phyloP scores from a whole-genome alignment of 2,113 vertebrate species.

The Crotophaga sulcirostris region DNA sequence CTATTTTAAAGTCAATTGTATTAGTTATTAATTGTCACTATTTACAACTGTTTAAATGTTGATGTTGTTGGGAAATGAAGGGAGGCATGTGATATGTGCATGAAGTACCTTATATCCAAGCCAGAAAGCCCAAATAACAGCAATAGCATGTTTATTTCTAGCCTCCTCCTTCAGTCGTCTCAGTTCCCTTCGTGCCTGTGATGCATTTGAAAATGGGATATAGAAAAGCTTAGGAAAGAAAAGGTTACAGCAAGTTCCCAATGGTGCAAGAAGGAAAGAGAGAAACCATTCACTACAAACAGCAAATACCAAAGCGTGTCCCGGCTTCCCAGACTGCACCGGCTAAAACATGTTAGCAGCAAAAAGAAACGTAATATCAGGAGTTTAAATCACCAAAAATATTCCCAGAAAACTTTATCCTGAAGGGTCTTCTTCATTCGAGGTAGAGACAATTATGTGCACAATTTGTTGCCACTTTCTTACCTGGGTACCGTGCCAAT shows the following conservation, averaged over 20 bases:
- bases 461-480: neutral
- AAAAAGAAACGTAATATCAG: neutral
- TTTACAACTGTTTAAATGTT: neutral
- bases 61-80: slow-evolving; percentile 49
- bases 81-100: slow-evolving; percentile 68
- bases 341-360: slow-evolving; percentile 36
- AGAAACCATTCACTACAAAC: slow-evolving; percentile 27
- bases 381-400: slow-evolving; percentile 35
- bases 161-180: slow-evolving; percentile 94
- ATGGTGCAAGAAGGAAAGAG: slow-evolving; percentile 33
- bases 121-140: slow-evolving; percentile 99
- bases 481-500: slow-evolving; percentile 96
- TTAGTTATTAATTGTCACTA: slow-evolving; percentile 23
- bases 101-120: slow-evolving; percentile 97
- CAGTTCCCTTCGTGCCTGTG: slow-evolving; percentile 95
- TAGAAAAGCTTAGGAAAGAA: slow-evolving; percentile 74
- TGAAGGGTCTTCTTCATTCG: neutral
- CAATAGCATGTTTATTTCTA: slow-evolving; percentile 94
- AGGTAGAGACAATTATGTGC: neutral
- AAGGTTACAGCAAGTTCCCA: slow-evolving; percentile 71
- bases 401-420: neutral
- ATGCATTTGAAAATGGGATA: slow-evolving; percentile 81
- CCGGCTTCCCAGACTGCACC: slow-evolving; percentile 57
- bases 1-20: neutral
- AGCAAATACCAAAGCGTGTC: slow-evolving; percentile 43